phyloP scores from a whole-genome alignment of 2,797 vertebrate genomes.

The Sebastes steindachneri region DNA sequence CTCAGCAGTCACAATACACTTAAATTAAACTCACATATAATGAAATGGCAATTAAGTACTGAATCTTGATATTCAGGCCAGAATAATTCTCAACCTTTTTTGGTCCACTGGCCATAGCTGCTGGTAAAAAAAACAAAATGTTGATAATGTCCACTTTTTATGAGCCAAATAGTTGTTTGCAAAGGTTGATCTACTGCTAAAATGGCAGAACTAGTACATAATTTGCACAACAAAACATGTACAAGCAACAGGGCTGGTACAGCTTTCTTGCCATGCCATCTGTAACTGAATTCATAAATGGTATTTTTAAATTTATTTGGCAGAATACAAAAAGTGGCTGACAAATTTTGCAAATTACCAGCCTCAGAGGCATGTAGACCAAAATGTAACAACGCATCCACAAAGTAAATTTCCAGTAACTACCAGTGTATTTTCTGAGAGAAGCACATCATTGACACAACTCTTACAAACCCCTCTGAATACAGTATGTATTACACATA shows the following conservation, averaged over 20 bases:
- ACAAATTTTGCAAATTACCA: conserved; percentile 42
- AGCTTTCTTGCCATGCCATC: not conserved
- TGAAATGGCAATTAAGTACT: not conserved
- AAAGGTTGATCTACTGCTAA: not conserved
- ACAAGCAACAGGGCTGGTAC: not conserved
- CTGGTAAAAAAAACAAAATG: conserved; percentile 57
- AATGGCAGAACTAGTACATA: not conserved
- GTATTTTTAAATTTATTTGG: not conserved
- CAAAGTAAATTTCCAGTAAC: conserved; percentile 21
- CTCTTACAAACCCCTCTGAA: conserved; percentile 3
- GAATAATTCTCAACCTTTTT: not conserved
- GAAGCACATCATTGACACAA: conserved; percentile 26
- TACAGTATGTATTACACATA: conserved; percentile 16
- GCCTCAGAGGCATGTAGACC: conserved; percentile 26
- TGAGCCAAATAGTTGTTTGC: not conserved
- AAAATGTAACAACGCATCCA: conserved; percentile 41
- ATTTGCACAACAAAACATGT: not conserved
- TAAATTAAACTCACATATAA: conserved; percentile 19
- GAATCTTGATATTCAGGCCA: conserved; percentile 7
- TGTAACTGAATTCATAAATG: no score
- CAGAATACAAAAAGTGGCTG: not conserved
- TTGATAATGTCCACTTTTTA: not conserved
- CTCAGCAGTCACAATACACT: conserved; percentile 16
- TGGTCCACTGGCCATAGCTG: conserved; percentile 33
- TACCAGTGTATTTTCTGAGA: conserved; percentile 11